phyloP scores from a whole-genome alignment of 2,888 invertebrate genomes.

The Pseudolycoriella hygida region DNA sequence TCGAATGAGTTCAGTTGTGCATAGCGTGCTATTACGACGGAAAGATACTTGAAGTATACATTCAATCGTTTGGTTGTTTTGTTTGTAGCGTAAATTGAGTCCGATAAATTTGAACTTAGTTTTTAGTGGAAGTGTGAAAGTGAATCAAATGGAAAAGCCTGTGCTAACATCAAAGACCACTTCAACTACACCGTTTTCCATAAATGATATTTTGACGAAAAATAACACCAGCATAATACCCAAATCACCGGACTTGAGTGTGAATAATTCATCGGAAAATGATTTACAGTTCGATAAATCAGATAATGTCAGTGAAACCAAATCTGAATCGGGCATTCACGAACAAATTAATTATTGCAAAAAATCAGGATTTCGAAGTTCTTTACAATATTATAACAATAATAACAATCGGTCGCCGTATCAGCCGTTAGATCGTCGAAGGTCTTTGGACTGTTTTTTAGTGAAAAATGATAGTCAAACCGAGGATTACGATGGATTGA shows the following conservation, averaged over 20 bases:
- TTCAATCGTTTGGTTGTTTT: too few species aligned
- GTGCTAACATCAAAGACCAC: constrained; percentile 28
- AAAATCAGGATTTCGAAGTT: background rate
- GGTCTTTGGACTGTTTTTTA: constrained; percentile 11
- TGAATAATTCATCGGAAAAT: constrained; percentile 4
- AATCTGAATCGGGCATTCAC: background rate
- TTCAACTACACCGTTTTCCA: constrained; percentile 53
- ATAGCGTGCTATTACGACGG: too few species aligned
- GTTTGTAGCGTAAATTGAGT: too few species aligned
- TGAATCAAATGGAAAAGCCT: background rate
- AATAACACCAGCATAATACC: constrained; percentile 15
- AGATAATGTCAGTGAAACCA: constrained; percentile 16
- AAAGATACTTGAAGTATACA: too few species aligned
- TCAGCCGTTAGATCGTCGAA: constrained; percentile 5
- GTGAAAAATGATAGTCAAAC: constrained; percentile 6
- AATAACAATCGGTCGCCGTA: constrained; percentile 3
- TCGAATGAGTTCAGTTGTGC: too few species aligned
- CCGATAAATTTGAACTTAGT: too few species aligned
- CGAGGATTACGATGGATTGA: constrained; percentile 5
- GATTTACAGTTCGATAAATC: constrained; percentile 10
- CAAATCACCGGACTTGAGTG: background rate
- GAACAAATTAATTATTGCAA: background rate
- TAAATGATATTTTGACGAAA: constrained; percentile 50
- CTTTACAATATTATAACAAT: constrained; percentile 1
- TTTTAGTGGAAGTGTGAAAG: background rate